Evolutionary conservation across 2,113 vertebrate species (phyloP).

Genomic region (Dicrurus megarhynchus): DNA sequence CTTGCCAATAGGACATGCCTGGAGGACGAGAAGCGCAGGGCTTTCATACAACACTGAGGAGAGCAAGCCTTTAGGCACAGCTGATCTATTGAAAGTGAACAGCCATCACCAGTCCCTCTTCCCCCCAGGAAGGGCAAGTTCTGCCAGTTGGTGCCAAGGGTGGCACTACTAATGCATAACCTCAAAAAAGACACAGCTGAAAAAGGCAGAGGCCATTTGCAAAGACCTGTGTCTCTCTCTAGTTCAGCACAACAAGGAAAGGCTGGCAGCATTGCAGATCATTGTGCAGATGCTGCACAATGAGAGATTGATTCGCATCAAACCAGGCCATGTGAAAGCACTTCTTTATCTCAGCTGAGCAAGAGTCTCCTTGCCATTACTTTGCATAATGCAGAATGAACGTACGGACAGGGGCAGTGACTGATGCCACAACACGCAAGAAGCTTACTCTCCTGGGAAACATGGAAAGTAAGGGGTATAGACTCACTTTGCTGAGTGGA

Average conservation of each 20-base stretch:
- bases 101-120: not conserved
- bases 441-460: not conserved
- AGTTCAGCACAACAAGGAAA: not conserved
- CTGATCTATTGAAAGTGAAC: not conserved
- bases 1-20: not conserved
- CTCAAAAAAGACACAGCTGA: not conserved
- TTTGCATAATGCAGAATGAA: not conserved
- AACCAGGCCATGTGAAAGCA: not conserved
- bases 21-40: not conserved
- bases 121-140: not conserved
- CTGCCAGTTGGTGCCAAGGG: not conserved
- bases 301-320: not conserved
- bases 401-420: not conserved
- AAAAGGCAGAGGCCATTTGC: not conserved
- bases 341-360: not conserved
- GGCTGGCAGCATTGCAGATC: not conserved
- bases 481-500: not conserved
- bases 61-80: not conserved
- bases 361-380: not conserved
- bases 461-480: not conserved
- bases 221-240: not conserved
- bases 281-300: not conserved
- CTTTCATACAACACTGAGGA: accelerated
- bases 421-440: not conserved
- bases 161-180: not conserved